Base-by-base conservation (phyloP, 2,888 invertebrate genomes). In the Phortica okadai region DNA sequence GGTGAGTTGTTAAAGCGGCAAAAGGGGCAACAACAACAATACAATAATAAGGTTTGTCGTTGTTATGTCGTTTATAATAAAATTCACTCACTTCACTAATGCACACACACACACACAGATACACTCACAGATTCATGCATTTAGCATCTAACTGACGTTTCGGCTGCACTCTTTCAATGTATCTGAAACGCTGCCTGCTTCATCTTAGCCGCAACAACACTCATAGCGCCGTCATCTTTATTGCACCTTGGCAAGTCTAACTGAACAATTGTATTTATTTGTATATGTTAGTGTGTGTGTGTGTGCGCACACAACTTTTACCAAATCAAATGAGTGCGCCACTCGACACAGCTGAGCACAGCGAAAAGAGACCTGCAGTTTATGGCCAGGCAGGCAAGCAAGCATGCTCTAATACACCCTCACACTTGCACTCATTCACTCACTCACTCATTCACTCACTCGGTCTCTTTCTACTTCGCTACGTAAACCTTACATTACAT, bases 1-100 rank as follows among this genome's bases (percentile, higher is more conserved):
- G 77, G 74, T 50, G 14, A 58, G 73, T 74, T 78, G 76, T 78
- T 83, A 81, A 80, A 45, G 10, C 16, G 45, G 25, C 21, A 42
- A 41, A 66, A 7, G 42, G 21, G 11, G 14, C 59, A 59, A 50
- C 14, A 50, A 50, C 21, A 62, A 67, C 41, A 8, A 21, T 50
- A 70, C 69, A 70, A 70, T 88, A 87, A 85, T 87, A 88, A 80
- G 85, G 83, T 85, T 85, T 88, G 85, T 87, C 88, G 88, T 85
- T 84, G 85, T 85, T 85, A 85, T 85, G 85, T 85, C 85, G 85
- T 85, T 85, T 85, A 85, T 85, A 87, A 85, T 88, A 88, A 85
- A 86, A 86, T 45, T 67, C 64, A 62, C 62, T 62, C 33, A 50
- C 69, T 50, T 21, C 54, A 54, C 25, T n/a, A 14, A 59, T 1